phyloP scores from a whole-genome alignment of 2,113 vertebrate species.

The Siniperca chuatsi region DNA sequence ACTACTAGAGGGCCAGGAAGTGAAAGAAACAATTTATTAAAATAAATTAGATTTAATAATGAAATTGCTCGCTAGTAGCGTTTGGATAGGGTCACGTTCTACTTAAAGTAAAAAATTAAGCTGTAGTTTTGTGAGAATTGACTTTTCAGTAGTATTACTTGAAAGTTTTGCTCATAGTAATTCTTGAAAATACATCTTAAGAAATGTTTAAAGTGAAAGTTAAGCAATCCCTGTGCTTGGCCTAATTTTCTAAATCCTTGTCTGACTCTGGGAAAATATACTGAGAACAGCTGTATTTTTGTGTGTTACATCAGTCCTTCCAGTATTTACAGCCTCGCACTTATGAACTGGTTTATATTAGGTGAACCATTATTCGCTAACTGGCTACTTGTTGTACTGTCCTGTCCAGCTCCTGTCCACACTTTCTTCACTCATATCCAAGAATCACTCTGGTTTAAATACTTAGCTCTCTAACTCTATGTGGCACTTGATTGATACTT shows the following conservation, averaged over 20 bases:
- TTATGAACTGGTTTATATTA: not conserved
- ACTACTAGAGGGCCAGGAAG: not conserved
- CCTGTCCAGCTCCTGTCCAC: not conserved
- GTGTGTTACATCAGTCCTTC: not conserved
- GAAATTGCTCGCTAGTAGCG: not conserved
- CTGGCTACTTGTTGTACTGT: not conserved
- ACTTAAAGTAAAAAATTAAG: not conserved
- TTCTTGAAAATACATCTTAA: constrained; percentile 1
- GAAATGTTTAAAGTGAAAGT: not conserved
- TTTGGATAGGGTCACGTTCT: not conserved
- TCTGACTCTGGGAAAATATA: not conserved
- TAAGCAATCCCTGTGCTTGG: not conserved
- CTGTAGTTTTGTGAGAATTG: not conserved
- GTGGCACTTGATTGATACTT: not conserved
- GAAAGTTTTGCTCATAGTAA: not conserved
- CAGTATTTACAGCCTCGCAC: not conserved
- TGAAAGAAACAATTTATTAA: not conserved
- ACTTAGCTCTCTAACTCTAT: not conserved
- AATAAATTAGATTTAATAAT: not conserved
- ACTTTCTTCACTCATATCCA: not conserved
- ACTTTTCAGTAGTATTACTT: not conserved
- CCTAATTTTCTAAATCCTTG: not conserved
- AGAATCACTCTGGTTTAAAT: constrained; percentile 20
- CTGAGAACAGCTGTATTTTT: not conserved
- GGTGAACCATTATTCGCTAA: not conserved